Evolutionary conservation across 2,113 vertebrate genomes (phyloP), one percentile per base, ranked within the genome.

Genomic region (Bos javanicus): DNA sequence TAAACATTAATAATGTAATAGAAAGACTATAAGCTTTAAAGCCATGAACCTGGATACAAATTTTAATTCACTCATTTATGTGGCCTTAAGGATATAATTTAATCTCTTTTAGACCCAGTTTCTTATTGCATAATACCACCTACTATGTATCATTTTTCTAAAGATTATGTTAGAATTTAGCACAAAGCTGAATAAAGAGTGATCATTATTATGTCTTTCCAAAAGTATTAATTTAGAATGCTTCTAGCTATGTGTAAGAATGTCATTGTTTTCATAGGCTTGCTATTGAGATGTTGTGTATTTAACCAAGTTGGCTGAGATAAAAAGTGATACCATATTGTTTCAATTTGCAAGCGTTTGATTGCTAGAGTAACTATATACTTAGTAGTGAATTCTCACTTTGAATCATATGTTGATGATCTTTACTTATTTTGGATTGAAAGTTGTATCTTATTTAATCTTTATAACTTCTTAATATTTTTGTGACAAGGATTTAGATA

Each of bases 11-110:
- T 59, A 81, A 92, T 43, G 10, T 23, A 64, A 84, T 43, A 83
- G 39, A 96, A 97, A 43, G 30, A 91, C 81, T 67, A 89, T 3
- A 89, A 91, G 90, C 26, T 94, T 92, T 39, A 91, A 30, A 88
- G 56, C 3, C 39, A 82, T 16, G 78, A 2, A 95, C 36, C 36
- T 87, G 36, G 12, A 57, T 94, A 67, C 7, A 56, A 46, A 90
- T 83, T 91, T 97, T 87, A 95, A 78, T 25, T 92, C 4, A 84
- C 4, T 8, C 6, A 87, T 52, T 83, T 76, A 33, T 56, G 36
- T 23, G 8, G 19, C 62, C 43, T 85, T 43, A 48, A 78, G 5
- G 2, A 50, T 57, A 80, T n/a, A 30, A 89, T 52, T 88, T 90
- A 96, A 62, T 78, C 43, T 80, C 13, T 52, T 67, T 2, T 36